These are phyloP conservation scores for Zoanthus sansibaricus DNA, from an alignment of 92 coral and sea anemone genomes.

Conservation along the genomic window DNA sequence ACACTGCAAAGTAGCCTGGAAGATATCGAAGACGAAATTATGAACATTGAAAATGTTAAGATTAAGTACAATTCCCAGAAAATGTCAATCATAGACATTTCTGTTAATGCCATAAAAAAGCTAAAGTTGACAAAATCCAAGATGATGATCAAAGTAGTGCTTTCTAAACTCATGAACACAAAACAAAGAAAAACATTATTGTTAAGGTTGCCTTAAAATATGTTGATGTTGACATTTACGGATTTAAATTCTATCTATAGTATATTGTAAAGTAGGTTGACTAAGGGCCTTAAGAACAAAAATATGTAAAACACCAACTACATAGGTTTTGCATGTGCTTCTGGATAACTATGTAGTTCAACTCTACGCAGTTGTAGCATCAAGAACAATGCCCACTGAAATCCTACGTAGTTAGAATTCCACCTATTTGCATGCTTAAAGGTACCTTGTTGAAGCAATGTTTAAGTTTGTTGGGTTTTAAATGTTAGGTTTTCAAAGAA, in stretches of 20 bases:
- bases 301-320: not conserved
- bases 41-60: constrained; percentile 12
- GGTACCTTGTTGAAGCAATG: not conserved
- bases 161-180: constrained; percentile 6
- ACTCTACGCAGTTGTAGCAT: constrained; percentile 1
- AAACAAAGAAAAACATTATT: not conserved
- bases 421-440: not conserved
- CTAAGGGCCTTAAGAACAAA: not conserved
- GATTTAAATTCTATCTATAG: not conserved
- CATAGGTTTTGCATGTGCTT: not conserved
- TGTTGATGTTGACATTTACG: not conserved
- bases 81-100: constrained; percentile 19
- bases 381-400: not conserved
- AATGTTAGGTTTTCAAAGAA: not conserved
- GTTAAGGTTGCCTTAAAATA: not conserved
- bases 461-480: not conserved
- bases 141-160: constrained; percentile 18
- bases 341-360: not conserved
- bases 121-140: constrained; percentile 12
- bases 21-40: constrained; percentile 28
- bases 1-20: constrained; percentile 13
- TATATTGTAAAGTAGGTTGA: not conserved
- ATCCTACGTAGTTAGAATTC: constrained; percentile 3
- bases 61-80: constrained; percentile 21
- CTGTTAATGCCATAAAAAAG: constrained; percentile 12